Conservation (phyloP, 2,888 invertebrate genomes). For the Lasioglossum leucozonium region DNA sequence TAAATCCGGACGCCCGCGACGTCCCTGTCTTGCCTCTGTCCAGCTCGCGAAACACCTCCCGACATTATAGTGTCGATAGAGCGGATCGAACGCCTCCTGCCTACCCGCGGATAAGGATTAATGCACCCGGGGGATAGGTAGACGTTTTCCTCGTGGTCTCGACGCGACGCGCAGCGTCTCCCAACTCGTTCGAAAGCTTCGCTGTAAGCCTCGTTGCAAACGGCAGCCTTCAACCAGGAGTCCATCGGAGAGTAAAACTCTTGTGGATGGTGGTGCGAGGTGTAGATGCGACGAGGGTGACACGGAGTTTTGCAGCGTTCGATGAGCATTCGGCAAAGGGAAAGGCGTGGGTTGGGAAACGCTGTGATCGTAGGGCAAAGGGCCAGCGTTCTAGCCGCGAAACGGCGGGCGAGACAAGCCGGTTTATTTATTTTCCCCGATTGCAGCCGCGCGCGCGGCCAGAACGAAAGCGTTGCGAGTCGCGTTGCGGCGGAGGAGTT, state of each 20-base stretch:
- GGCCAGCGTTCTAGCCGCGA: constrained; percentile 13
- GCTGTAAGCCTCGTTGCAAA: background rate
- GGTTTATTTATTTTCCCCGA: constrained; percentile 68
- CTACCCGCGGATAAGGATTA: constrained; percentile 14
- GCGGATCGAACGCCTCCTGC: constrained; percentile 17
- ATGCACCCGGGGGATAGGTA: background rate
- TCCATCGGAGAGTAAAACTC: too few relatives aligned
- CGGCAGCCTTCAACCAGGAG: background rate
- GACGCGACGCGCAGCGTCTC: constrained; percentile 25
- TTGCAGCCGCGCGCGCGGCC: constrained; percentile 62
- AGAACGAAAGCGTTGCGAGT: constrained; percentile 79
- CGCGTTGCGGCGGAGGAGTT: constrained; percentile 73
- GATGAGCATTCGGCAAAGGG: too few relatives aligned
- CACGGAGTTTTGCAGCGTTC: background rate
- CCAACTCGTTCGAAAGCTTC: constrained; percentile 4
- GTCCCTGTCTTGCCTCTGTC: constrained; percentile 11
- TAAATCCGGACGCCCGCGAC: constrained; percentile 20
- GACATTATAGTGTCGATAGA: constrained; percentile 29
- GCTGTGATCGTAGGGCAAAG: constrained; percentile 17
- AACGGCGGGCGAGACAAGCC: constrained; percentile 56
- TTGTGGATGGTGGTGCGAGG: too few relatives aligned
- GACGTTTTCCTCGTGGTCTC: constrained; percentile 7
- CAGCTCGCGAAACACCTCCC: background rate
- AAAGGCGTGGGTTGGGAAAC: constrained; percentile 29
- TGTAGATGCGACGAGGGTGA: background rate